Conservation (phyloP, 2,888 invertebrate genomes). For the Psococerastis gibbosa region DNA sequence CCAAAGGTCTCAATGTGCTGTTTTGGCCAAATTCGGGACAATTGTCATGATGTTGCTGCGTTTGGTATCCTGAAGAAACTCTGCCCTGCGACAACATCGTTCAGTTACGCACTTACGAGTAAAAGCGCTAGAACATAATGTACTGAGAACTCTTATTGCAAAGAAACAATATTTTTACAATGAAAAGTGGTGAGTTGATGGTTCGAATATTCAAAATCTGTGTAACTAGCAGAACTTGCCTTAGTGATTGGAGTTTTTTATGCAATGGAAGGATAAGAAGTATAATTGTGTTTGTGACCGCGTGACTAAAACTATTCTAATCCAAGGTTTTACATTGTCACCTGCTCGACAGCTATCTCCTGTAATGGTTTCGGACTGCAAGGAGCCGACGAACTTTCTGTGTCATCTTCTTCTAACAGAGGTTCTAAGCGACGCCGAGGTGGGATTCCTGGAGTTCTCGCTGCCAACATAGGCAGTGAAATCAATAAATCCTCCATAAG, state of each 20-base stretch:
- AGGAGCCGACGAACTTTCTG: conserved; percentile 24
- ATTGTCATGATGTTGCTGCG: conserved; percentile 9
- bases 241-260: no score
- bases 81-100: conserved; percentile 7
- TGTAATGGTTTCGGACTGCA: conserved; percentile 24
- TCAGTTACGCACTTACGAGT: no score
- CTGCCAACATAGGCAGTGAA: conserved; percentile 58
- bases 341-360: conserved; percentile 23
- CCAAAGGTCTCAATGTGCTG: conserved; percentile 1
- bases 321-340: no score
- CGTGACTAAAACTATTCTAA: no score
- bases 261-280: no score
- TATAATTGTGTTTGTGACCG: no score
- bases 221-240: no score
- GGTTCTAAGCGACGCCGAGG: conserved; percentile 62
- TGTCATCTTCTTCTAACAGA: conserved; percentile 62
- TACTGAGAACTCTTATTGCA: no score
- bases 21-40: conserved; percentile 5
- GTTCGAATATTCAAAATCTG: no score
- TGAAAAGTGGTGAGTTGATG: no score
- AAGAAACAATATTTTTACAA: no score
- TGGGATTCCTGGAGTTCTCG: conserved; percentile 45
- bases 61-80: conserved; percentile 1
- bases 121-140: no score
- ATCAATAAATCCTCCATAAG: conserved; percentile 66